Base-by-base conservation (phyloP, 2,113 vertebrate genomes). In the Axis porcinus region DNA sequence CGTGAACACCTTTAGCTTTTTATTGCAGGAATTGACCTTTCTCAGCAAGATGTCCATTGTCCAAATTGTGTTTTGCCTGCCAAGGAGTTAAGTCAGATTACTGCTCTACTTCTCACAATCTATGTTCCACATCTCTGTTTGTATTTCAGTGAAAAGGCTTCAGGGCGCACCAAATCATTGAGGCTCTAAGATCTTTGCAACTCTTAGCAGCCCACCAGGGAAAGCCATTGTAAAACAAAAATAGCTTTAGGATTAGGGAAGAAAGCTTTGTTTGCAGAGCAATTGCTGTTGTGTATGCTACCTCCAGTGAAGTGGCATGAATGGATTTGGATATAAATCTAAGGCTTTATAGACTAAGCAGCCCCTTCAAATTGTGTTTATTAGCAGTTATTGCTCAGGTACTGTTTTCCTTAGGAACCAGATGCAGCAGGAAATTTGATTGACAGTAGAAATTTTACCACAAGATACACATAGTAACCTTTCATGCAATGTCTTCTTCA, bases 301-400 rank as follows among this genome's bases (percentile, higher is more conserved):
- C 95, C 95, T 94, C 84, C 97, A 74, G 55, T 89, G 97, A 94
- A 89, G 94, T 74, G 57, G 67, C 76, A 36, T 83, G 94, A 97
- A 96, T 97, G 92, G 92, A 93, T 97, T 94, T 88, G 95, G 85
- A 88, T 76, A 93, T 92, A 98, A 97, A 98, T 97, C 94, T 93
- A 82, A 93, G 95, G 92, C 82, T 97, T 94, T 97, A 52, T 76
- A 95, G 85, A 94, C 81, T 86, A 95, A 97, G 25, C n/a, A 3
- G 84, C 81, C 52, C 94, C 97, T 96, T 97, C 95, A 97, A 95
- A 93, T 83, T 90, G 84, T 95, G 85, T 94, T 96, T 98, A 92
- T 91, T 58, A 23, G 50, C 70, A 62, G 50, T 74, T 97, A 86
- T 89, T 58, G 33, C 87, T 91, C 64, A 96, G 58, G 87, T 89